Conservation (phyloP, 1,140 invertebrate species). For the Coptotermes formosanus region DNA sequence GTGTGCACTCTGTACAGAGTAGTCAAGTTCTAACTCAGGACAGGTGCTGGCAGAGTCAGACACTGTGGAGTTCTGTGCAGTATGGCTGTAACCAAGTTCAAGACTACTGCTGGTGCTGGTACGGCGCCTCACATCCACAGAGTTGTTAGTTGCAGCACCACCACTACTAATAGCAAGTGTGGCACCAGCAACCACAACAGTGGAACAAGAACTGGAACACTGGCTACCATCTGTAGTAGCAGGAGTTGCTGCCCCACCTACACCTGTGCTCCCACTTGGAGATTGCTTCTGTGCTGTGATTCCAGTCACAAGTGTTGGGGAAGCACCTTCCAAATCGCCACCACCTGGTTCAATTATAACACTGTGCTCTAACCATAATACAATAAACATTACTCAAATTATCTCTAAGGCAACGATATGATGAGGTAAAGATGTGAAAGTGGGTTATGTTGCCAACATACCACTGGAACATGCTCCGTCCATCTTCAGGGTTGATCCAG, state of each 20-base stretch:
- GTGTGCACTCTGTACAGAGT: slow-evolving; percentile 51
- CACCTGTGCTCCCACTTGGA: slow-evolving; percentile 21
- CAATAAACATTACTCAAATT: not conserved
- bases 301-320: slow-evolving; percentile 6
- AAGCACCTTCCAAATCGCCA: slow-evolving; percentile 21
- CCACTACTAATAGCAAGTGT: not conserved
- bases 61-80: slow-evolving; percentile 75
- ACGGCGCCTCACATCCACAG: slow-evolving; percentile 47
- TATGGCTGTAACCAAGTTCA: slow-evolving; percentile 77
- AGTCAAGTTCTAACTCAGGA: slow-evolving; percentile 56
- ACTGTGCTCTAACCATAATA: not conserved
- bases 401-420: not conserved
- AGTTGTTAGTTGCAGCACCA: slow-evolving; percentile 23
- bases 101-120: slow-evolving; percentile 70
- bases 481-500: too few relatives aligned
- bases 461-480: too few relatives aligned
- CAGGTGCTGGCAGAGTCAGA: slow-evolving; percentile 59
- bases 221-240: slow-evolving; percentile 63
- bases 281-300: not conserved
- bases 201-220: slow-evolving; percentile 79
- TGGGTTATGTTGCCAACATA: too few relatives aligned
- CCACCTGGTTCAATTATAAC: not conserved
- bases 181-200: slow-evolving; percentile 64
- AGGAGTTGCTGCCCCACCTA: slow-evolving; percentile 40
- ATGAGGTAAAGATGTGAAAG: too few relatives aligned